Evolutionary conservation across 2,888 invertebrate species (phyloP).

Genomic region (Hedya salicella): DNA sequence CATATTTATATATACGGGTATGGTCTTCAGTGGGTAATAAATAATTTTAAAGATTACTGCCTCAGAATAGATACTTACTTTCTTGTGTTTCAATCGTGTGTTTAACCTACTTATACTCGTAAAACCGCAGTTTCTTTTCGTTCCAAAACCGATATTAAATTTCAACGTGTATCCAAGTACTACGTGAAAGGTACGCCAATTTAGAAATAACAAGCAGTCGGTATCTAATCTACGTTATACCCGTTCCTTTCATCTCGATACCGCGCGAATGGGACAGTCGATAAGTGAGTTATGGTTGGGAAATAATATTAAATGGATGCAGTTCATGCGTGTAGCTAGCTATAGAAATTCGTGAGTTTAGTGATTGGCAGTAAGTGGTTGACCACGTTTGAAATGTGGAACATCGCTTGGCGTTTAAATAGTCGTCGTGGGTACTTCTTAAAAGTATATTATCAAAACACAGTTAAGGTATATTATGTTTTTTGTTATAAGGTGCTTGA

Average conservation of each 20-base stretch:
- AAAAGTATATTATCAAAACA: no score
- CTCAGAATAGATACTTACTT: no score
- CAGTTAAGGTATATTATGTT: no score
- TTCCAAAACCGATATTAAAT: constrained; percentile 20
- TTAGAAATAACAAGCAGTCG: constrained; percentile 25
- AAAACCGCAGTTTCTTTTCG: constrained; percentile 17
- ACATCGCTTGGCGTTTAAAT: constrained; percentile 10
- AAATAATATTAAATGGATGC: constrained; percentile 17
- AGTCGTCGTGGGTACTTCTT: background rate
- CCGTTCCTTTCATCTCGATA: constrained; percentile 21
- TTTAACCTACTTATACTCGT: constrained; percentile 26
- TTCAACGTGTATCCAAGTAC: constrained; percentile 15
- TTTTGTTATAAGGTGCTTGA: background rate
- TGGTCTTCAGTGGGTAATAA: no score
- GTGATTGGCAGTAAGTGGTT: constrained; percentile 34
- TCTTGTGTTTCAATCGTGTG: background rate
- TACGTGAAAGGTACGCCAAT: constrained; percentile 29
- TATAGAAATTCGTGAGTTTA: constrained; percentile 32
- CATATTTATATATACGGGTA: no score
- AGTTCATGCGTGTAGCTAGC: constrained; percentile 11
- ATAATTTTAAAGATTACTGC: no score
- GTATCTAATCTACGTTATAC: constrained; percentile 10
- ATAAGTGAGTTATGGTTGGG: constrained; percentile 22
- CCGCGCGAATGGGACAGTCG: background rate
- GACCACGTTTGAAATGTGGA: constrained; percentile 26